Percentiles rank a stretch among this genome's conserved stretches.
Evolutionary conservation across 2,113 vertebrate genomes (phyloP).

Genomic region (Pseudopipra pipra): DNA sequence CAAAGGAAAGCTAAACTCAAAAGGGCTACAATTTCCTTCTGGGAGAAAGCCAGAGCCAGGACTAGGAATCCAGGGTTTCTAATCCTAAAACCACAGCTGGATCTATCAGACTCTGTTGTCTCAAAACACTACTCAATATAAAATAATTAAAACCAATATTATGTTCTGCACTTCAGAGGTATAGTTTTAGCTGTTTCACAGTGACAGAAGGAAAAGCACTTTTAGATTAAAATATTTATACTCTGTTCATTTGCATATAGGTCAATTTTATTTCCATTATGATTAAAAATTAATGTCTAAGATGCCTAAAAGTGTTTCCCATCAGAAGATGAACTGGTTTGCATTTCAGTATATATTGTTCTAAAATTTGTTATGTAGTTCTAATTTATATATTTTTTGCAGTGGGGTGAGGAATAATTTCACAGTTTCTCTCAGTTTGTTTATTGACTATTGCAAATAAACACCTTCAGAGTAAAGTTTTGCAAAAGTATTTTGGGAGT

Average conservation of each 20-base stretch:
- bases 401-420: neutral
- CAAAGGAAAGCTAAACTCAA: neutral
- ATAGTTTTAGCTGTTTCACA: neutral
- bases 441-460: neutral
- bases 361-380: neutral
- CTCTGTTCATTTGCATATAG: neutral
- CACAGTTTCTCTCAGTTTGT: neutral
- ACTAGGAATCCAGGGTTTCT: neutral
- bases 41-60: neutral
- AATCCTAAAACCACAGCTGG: neutral
- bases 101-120: neutral
- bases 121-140: neutral
- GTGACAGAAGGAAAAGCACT: neutral
- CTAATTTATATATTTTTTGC: neutral
- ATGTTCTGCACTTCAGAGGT: neutral
- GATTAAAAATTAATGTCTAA: neutral
- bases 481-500: neutral
- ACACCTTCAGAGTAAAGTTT: neutral
- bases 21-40: neutral
- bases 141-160: neutral
- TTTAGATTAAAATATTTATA: constrained; percentile 10
- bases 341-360: neutral
- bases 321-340: neutral
- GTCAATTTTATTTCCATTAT: neutral
- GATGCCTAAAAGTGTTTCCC: neutral